A percentile compares a stretch with the other conserved stretches of the same genome.
These are phyloP conservation scores for Pogonophryne albipinna DNA, from an alignment of 2,797 vertebrate genomes.

Conservation along the genomic window DNA sequence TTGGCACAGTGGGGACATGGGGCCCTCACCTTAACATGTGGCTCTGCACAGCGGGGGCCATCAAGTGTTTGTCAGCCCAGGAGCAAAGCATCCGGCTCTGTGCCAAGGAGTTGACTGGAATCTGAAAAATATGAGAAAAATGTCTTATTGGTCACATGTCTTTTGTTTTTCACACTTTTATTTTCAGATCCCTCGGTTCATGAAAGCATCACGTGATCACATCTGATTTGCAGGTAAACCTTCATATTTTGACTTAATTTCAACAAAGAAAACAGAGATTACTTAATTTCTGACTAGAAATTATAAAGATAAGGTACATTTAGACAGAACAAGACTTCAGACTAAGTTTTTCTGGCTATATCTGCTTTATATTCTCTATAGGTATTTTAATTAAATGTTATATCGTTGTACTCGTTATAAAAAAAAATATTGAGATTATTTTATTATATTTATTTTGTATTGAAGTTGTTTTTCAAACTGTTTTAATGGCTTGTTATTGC, in stretches of 20 bases:
- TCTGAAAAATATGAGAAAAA: not conserved
- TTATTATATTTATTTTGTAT: slow-evolving; percentile 26
- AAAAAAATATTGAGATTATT: slow-evolving; percentile 11
- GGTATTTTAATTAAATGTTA: slow-evolving; percentile 23
- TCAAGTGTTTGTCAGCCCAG: slow-evolving; percentile 15
- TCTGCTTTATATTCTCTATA: slow-evolving; percentile 19
- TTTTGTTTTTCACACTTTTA: slow-evolving; percentile 10
- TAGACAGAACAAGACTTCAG: slow-evolving; percentile 8
- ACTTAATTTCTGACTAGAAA: slow-evolving; percentile 12
- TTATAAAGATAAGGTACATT: slow-evolving; percentile 27
- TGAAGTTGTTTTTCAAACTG: slow-evolving; percentile 23
- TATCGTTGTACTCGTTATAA: slow-evolving; percentile 13
- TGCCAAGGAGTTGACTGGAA: not conserved
- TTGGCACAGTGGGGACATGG: slow-evolving; percentile 24
- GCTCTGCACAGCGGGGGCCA: slow-evolving; percentile 14
- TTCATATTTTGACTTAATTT: slow-evolving; percentile 24
- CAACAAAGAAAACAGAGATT: slow-evolving; percentile 6
- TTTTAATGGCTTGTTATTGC: slow-evolving; percentile 43
- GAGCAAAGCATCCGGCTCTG: slow-evolving; percentile 2
- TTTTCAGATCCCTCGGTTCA: slow-evolving; percentile 20
- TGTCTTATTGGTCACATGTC: not conserved
- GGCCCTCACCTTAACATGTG: slow-evolving; percentile 9
- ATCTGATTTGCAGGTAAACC: slow-evolving; percentile 25
- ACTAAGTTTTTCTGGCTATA: slow-evolving; percentile 10
- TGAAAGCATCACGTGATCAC: slow-evolving; percentile 11